These are phyloP conservation scores for Cryptops parisi DNA, from an alignment of 2,888 invertebrate genomes.

Conservation along the genomic window DNA sequence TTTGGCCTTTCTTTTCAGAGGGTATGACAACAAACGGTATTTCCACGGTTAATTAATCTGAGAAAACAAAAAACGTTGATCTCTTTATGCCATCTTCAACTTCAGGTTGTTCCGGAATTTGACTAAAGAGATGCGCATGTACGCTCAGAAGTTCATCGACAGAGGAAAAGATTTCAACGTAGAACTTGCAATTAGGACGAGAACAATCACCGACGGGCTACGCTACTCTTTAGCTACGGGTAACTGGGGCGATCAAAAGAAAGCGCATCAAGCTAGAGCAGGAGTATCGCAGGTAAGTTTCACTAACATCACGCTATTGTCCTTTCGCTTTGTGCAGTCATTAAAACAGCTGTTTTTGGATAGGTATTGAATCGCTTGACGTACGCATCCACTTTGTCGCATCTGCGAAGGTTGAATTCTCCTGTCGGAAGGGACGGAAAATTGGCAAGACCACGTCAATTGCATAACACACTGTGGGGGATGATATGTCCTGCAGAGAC, in stretches of 20 bases:
- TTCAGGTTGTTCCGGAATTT: conserved; percentile 73
- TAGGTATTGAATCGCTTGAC: conserved; percentile 91
- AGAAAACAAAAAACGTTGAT: no score
- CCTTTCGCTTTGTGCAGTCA: no score
- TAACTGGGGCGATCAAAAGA: conserved; percentile 99
- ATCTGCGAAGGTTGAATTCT: conserved; percentile 94
- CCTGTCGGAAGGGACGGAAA: conserved; percentile 99
- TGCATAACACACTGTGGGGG: conserved; percentile 99
- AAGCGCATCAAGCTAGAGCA: conserved; percentile 95
- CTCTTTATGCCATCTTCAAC: neutral
- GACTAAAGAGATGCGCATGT: conserved; percentile 94
- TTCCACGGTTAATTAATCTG: no score
- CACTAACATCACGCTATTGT: no score
- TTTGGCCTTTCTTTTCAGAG: conserved; percentile 90
- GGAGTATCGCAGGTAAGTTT: conserved; percentile 68
- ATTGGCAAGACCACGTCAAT: conserved; percentile 93
- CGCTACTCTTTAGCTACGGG: conserved; percentile 97
- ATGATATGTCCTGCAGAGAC: conserved; percentile 99
- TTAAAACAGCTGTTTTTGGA: no score
- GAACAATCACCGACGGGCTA: conserved; percentile 94
- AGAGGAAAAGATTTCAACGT: conserved; percentile 97
- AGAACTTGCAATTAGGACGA: conserved; percentile 89
- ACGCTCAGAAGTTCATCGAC: conserved; percentile 98
- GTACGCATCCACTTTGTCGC: conserved; percentile 95
- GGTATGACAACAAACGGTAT: no score